Base-by-base conservation (phyloP, 2,797 vertebrate species). In the Pseudochaenichthys georgianus region DNA sequence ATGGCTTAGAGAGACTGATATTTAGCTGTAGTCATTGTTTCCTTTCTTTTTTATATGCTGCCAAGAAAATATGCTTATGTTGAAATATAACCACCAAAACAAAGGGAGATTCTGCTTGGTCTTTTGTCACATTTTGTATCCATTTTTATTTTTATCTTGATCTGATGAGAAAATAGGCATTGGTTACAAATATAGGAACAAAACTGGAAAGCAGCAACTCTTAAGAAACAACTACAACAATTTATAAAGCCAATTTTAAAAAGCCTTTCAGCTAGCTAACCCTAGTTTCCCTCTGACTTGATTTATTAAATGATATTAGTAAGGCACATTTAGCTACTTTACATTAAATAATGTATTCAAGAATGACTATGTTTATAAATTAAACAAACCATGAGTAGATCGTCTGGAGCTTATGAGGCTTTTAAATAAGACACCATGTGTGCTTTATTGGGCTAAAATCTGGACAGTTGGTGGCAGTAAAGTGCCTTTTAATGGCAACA, bases 11-110 rank as follows among this genome's bases (percentile, higher is more conserved):
- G 73, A 92, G 82, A 91, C 91, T 89, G 90, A 90, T 91, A 88
- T 92, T 89, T 94, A 94, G 88, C 82, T 86, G 85, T 94, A 93
- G 92, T 94, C 80, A 81, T 87, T 92, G 86, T 93, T 90, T 93
- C 81, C 59, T 85, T 81, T 87, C 75, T 88, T 91, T 89, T 93
- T 89, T 95, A 95, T 95, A 95, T 94, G 89, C 92, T 94, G 93
- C 93, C 93, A 93, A 92, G 94, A 95, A 94, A 94, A 92, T 88
- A 92, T 93, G 89, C 92, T 91, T 90, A 94, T 95, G 92, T 93
- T 95, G 82, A 96, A 96, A 95, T 95, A 96, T 95, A 95, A 94
- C 90, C 89, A 90, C 92, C 86, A 89, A 94, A 95, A 91, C 86
- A 89, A 93, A 89, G 87, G 81, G 78, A 85, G 57, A 64, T 80